A percentile compares a stretch with the other conserved stretches of the same genome.
Evolutionary conservation across 2,113 vertebrate genomes (phyloP).

Genomic region (Otus sunia): DNA sequence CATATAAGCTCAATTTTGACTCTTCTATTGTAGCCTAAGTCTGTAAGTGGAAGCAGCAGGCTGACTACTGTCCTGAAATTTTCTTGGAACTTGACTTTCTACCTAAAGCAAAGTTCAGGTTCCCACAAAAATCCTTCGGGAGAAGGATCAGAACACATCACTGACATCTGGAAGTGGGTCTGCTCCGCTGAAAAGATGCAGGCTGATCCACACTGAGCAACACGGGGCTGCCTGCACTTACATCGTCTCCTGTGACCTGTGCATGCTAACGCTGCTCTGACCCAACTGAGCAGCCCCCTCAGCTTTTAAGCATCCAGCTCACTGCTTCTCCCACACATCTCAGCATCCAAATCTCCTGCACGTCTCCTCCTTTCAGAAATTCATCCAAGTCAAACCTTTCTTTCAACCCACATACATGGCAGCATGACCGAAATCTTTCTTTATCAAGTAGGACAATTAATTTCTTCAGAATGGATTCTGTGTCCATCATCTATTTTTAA

Average conservation of each 20-base stretch:
- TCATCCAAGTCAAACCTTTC: neutral
- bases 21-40: neutral
- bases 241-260: neutral
- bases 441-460: neutral
- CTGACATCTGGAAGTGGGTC: neutral
- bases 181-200: neutral
- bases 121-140: neutral
- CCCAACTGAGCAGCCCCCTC: neutral
- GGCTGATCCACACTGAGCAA: neutral
- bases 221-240: neutral
- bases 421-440: neutral
- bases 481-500: neutral
- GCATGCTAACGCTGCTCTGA: neutral
- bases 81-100: neutral
- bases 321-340: neutral
- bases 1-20: neutral
- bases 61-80: neutral
- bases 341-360: neutral
- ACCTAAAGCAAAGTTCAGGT: neutral
- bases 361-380: neutral
- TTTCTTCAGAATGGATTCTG: neutral
- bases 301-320: neutral
- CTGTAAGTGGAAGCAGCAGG: neutral
- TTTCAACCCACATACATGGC: neutral
- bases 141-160: neutral